Evolutionary conservation across 2,113 vertebrate species (phyloP).

Genomic region (Sapajus apella): DNA sequence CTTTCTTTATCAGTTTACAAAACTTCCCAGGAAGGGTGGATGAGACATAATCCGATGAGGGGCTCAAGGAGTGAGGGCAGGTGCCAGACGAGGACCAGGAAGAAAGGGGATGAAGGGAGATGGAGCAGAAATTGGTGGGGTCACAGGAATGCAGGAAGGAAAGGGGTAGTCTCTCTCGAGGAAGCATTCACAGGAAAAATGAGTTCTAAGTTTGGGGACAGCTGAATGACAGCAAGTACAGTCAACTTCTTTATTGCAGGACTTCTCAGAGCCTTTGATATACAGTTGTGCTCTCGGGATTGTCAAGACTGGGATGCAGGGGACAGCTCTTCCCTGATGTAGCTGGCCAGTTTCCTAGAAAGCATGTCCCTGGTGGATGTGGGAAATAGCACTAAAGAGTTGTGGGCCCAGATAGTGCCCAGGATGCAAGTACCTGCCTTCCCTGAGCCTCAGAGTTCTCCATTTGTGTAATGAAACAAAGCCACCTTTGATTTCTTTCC

Average conservation of each 20-base stretch:
- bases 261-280: constrained; percentile 13
- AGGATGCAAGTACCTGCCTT: background rate
- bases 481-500: background rate
- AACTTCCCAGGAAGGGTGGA: background rate
- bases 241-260: background rate
- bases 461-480: background rate
- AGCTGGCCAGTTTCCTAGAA: background rate
- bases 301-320: background rate
- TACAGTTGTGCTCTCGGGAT: background rate
- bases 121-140: background rate
- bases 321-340: background rate
- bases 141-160: accelerated
- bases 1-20: background rate
- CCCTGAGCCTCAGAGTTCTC: background rate
- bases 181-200: background rate
- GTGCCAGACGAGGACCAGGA: background rate
- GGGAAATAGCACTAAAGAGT: background rate
- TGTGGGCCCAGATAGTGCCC: background rate
- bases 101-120: background rate
- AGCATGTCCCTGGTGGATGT: background rate
- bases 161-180: background rate
- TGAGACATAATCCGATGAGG: accelerated
- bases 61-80: background rate
- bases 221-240: background rate
- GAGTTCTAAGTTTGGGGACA: background rate